Percentiles rank a stretch among this genome's conserved stretches.
Conservation (phyloP, 2,888 invertebrate species). For the Lasioglossum figueresi region DNA sequence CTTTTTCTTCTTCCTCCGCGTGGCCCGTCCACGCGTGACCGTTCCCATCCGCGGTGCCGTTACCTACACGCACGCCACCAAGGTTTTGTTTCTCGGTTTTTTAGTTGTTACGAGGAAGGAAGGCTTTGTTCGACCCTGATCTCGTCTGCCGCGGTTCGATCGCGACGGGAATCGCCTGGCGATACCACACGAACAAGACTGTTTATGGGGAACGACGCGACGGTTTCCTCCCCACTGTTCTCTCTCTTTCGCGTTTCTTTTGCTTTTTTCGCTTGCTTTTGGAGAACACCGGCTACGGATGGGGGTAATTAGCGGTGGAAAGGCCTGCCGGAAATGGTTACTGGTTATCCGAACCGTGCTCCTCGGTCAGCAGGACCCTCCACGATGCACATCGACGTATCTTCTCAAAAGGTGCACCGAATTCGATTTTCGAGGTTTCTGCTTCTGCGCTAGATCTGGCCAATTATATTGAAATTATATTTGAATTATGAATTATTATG, state of each 20-base stretch:
- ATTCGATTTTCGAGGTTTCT: no score
- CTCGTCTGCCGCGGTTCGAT: conserved; percentile 27
- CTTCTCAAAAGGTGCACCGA: not conserved
- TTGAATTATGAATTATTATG: no score
- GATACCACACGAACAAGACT: not conserved
- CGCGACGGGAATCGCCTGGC: conserved; percentile 1
- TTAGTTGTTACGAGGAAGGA: conserved; percentile 43
- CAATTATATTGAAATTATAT: no score
- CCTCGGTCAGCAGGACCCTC: not conserved
- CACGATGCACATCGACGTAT: no score
- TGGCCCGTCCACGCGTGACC: conserved; percentile 13
- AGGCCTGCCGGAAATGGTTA: not conserved
- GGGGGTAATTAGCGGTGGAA: not conserved
- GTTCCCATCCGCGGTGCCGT: conserved; percentile 47
- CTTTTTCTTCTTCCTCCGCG: conserved; percentile 11
- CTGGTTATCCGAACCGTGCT: not conserved
- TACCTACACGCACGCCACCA: conserved; percentile 30
- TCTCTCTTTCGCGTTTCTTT: not conserved
- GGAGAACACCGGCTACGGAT: not conserved
- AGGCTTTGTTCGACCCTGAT: conserved; percentile 30
- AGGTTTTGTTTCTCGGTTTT: conserved; percentile 19
- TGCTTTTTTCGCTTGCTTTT: not conserved
- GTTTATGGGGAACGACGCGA: conserved; percentile 9
- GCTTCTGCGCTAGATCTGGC: no score
- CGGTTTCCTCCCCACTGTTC: no score